Percentiles rank a stretch among this genome's conserved stretches.
These are phyloP conservation scores for Spilogale gracilis DNA, from an alignment of 2,113 vertebrate genomes.

Conservation along the genomic window DNA sequence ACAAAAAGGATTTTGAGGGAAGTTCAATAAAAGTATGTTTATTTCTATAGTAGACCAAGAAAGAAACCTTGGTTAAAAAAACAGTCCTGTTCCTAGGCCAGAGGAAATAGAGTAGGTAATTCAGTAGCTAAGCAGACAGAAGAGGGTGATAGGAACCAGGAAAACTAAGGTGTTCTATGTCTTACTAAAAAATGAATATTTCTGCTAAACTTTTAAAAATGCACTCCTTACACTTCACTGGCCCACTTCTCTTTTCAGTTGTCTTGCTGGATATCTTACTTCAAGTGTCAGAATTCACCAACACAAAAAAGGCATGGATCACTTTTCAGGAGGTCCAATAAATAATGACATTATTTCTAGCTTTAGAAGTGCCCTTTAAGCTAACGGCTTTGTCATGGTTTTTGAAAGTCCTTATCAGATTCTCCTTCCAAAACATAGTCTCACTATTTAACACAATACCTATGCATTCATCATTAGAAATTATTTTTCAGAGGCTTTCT, in stretches of 20 bases:
- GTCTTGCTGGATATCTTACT: not conserved
- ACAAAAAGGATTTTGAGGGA: not conserved
- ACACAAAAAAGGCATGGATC: not conserved
- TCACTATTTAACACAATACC: not conserved
- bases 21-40: slow-evolving; percentile 2
- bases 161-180: not conserved
- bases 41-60: not conserved
- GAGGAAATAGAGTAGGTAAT: not conserved
- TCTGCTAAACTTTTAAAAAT: not conserved
- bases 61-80: not conserved
- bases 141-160: not conserved
- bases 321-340: not conserved
- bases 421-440: not conserved
- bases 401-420: not conserved
- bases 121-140: not conserved
- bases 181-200: not conserved
- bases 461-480: not conserved
- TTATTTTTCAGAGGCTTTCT: not conserved
- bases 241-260: not conserved
- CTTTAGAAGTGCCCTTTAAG: not conserved
- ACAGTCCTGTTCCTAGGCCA: not conserved
- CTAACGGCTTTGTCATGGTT: not conserved
- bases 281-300: not conserved
- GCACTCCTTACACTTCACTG: not conserved
- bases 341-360: not conserved